Conservation (phyloP, 1,140 invertebrate species). For the Musca vetustissima region DNA sequence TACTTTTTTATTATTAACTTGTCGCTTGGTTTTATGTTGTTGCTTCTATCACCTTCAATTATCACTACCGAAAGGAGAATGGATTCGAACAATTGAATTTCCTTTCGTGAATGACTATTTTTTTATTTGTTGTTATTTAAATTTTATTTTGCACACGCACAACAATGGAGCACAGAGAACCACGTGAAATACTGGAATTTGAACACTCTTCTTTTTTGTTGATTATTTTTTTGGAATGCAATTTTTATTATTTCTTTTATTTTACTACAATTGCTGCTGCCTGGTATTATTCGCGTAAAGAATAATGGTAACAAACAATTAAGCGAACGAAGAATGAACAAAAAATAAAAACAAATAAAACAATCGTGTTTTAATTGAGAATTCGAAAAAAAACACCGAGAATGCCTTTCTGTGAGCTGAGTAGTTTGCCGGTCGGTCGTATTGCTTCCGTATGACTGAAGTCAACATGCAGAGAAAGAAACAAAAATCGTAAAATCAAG, state of each 20-base stretch:
- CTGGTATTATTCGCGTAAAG: too few relatives aligned
- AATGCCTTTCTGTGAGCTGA: neutral
- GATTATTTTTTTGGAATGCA: too few relatives aligned
- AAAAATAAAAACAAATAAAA: neutral
- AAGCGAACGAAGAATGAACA: neutral
- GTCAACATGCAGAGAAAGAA: conserved; percentile 19
- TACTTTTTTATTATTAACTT: too few relatives aligned
- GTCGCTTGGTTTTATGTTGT: neutral
- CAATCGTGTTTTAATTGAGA: conserved; percentile 1
- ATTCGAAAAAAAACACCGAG: neutral
- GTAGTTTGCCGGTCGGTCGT: conserved; percentile 23
- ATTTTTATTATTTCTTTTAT: too few relatives aligned
- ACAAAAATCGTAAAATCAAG: conserved; percentile 16
- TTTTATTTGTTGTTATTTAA: too few relatives aligned
- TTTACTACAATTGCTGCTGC: too few relatives aligned
- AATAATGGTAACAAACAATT: neutral
- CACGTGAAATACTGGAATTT: too few relatives aligned
- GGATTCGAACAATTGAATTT: too few relatives aligned
- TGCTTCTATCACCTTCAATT: conserved; percentile 10
- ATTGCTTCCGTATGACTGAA: conserved; percentile 30
- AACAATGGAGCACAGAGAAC: too few relatives aligned
- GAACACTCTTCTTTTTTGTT: too few relatives aligned
- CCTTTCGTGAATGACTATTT: too few relatives aligned
- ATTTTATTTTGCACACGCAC: too few relatives aligned
- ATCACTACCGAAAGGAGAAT: conserved; percentile 4